These are phyloP conservation scores for Melanotus villosus DNA, from an alignment of 2,888 invertebrate genomes.

Conservation along the genomic window DNA sequence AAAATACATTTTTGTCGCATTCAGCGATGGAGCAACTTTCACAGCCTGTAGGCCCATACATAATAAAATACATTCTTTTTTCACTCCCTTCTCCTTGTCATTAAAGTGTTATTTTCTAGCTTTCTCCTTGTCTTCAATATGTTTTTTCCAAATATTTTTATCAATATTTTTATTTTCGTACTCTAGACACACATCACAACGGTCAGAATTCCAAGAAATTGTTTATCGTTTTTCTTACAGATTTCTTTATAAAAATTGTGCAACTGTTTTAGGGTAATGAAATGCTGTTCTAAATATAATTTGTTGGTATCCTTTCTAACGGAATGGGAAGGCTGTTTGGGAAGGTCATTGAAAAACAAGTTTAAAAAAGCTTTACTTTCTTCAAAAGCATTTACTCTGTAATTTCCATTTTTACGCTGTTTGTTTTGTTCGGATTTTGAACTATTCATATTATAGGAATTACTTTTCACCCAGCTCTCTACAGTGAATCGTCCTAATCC, in stretches of 20 bases:
- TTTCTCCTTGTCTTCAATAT: constrained; percentile 35
- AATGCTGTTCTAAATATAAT: constrained; percentile 50
- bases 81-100: constrained; percentile 24
- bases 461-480: neutral
- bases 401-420: neutral
- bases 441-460: neutral
- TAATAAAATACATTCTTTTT: constrained; percentile 29
- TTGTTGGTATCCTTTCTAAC: constrained; percentile 48
- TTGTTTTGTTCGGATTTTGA: neutral
- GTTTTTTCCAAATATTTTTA: constrained; percentile 31
- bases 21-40: constrained; percentile 28
- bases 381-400: constrained; percentile 13
- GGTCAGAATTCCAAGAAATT: neutral
- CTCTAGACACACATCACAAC: constrained; percentile 35
- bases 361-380: constrained; percentile 1
- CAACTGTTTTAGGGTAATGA: constrained; percentile 28
- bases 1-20: constrained; percentile 33
- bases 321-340: constrained; percentile 54
- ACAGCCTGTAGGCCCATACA: constrained; percentile 44
- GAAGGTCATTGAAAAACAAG: constrained; percentile 47
- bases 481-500: constrained; percentile 13
- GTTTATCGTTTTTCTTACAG: neutral
- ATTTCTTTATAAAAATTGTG: neutral
- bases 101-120: constrained; percentile 10
- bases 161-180: constrained; percentile 33